These are phyloP conservation scores for Saccopteryx leptura DNA, from an alignment of 2,113 vertebrate genomes.

Conservation along the genomic window DNA sequence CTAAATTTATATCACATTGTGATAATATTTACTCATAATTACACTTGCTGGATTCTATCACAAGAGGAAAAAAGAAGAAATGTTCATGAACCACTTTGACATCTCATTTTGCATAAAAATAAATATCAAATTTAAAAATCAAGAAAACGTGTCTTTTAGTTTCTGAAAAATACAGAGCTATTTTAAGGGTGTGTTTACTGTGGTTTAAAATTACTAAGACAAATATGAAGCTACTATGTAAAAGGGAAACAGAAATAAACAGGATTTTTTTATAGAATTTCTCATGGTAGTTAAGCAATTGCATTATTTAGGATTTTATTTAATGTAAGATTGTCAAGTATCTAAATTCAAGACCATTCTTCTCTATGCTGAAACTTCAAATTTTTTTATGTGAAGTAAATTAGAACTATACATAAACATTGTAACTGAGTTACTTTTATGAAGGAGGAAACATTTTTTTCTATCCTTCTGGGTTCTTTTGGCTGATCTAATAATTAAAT, in stretches of 20 bases:
- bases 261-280: slow-evolving; percentile 69
- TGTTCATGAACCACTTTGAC: slow-evolving; percentile 55
- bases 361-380: slow-evolving; percentile 29
- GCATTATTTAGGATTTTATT: slow-evolving; percentile 62
- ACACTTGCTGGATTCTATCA: slow-evolving; percentile 52
- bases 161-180: slow-evolving; percentile 66
- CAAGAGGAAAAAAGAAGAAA: neutral
- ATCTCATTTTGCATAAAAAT: slow-evolving; percentile 54
- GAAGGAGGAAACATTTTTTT: neutral
- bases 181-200: slow-evolving; percentile 77
- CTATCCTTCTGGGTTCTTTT: neutral
- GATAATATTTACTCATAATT: slow-evolving; percentile 78
- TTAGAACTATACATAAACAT: neutral
- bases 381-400: slow-evolving; percentile 19
- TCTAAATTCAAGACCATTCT: slow-evolving; percentile 64
- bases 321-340: slow-evolving; percentile 63
- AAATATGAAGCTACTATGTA: slow-evolving; percentile 57
- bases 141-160: slow-evolving; percentile 58
- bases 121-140: slow-evolving; percentile 77
- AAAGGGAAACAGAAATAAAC: slow-evolving; percentile 74
- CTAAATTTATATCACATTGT: slow-evolving; percentile 75
- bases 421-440: neutral
- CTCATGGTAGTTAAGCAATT: slow-evolving; percentile 46
- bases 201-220: slow-evolving; percentile 73
- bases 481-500: neutral